A percentile compares a stretch with the other conserved stretches of the same genome.
Conservation (phyloP, 1,140 invertebrate genomes). For the Aphaenogaster rudis region DNA sequence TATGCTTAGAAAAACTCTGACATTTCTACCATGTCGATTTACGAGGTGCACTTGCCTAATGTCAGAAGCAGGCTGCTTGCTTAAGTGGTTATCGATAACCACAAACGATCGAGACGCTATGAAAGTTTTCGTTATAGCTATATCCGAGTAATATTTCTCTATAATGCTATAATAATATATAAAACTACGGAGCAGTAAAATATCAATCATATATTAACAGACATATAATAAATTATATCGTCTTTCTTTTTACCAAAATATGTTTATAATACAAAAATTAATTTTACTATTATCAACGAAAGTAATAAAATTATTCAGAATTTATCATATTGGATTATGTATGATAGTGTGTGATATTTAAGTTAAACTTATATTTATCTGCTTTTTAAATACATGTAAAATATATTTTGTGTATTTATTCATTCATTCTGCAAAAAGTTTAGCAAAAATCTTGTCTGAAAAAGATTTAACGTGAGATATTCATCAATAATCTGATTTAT, state of each 20-base stretch:
- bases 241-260: background rate
- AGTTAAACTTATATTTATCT: background rate
- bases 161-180: constrained; percentile 2
- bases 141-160: constrained; percentile 7
- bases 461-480: background rate
- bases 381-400: constrained; percentile 5
- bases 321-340: background rate
- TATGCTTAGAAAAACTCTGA: constrained; percentile 26
- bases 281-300: background rate
- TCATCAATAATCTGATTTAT: constrained; percentile 12
- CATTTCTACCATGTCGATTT: constrained; percentile 53
- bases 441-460: background rate
- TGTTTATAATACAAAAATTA: background rate
- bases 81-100: constrained; percentile 60
- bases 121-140: constrained; percentile 16
- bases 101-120: constrained; percentile 31
- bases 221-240: constrained; percentile 1
- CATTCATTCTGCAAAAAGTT: background rate
- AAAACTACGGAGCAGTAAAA: background rate
- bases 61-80: constrained; percentile 37
- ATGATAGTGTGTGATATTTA: background rate
- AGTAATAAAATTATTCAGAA: constrained; percentile 1
- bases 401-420: background rate
- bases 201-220: background rate
- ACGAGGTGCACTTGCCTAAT: constrained; percentile 42